These are phyloP conservation scores for Masticophis lateralis DNA, from an alignment of 2,797 vertebrate genomes.

Conservation along the genomic window DNA sequence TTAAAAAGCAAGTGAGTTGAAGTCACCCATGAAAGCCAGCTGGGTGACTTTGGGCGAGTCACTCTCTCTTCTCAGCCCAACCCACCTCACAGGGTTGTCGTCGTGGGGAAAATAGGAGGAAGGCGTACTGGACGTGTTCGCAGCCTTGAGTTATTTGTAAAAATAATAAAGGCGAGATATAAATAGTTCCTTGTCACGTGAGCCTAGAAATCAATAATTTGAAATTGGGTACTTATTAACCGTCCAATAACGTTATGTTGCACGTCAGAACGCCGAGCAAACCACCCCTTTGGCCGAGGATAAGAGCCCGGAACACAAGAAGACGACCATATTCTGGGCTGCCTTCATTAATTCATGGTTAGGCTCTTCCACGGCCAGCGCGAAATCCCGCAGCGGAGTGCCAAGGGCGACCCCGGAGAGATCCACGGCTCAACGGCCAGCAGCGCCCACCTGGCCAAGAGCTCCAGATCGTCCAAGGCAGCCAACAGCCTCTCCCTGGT, in stretches of 20 bases:
- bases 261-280: neutral
- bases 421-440: neutral
- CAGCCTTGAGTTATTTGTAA: neutral
- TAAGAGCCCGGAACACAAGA: neutral
- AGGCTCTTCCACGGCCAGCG: neutral
- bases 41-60: neutral
- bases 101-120: neutral
- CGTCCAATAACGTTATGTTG: neutral
- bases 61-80: neutral
- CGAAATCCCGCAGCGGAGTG: neutral
- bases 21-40: neutral
- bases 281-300: neutral
- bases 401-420: neutral
- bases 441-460: conserved; percentile 1
- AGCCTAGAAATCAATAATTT: neutral
- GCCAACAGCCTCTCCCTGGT: conserved; percentile 11
- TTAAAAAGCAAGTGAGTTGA: neutral
- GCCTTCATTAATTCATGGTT: neutral
- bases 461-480: conserved; percentile 24
- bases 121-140: neutral
- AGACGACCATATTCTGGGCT: neutral
- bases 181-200: neutral
- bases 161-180: neutral
- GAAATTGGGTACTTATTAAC: neutral
- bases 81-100: neutral